Evolutionary conservation across 2,113 vertebrate genomes (phyloP).

Genomic region (Chaetodon auriga): DNA sequence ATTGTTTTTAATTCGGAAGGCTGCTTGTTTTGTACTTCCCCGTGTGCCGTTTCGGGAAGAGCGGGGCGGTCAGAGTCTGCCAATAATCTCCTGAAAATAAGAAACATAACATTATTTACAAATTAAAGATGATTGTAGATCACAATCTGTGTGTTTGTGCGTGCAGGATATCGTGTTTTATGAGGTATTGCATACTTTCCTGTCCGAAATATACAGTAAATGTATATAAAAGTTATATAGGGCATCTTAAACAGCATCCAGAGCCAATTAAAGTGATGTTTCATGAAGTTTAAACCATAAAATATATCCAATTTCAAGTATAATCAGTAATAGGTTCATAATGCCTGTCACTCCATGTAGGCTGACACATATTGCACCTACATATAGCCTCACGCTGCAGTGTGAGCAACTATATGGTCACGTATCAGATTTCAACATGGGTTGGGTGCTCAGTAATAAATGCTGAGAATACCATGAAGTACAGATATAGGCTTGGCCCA

Average conservation of each 20-base stretch:
- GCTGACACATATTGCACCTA: slow-evolving; percentile 40
- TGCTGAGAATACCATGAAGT: slow-evolving; percentile 76
- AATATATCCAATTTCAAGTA: slow-evolving; percentile 34
- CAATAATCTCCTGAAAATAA: not conserved
- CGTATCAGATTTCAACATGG: slow-evolving; percentile 62
- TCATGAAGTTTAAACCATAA: slow-evolving; percentile 27
- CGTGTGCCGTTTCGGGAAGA: slow-evolving; percentile 5
- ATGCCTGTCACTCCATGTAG: slow-evolving; percentile 38
- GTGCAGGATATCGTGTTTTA: fast-evolving
- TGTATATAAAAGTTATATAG: not conserved
- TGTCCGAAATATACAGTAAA: not conserved
- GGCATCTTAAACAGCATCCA: not conserved
- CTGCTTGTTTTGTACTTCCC: slow-evolving; percentile 39
- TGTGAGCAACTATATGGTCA: slow-evolving; percentile 58
- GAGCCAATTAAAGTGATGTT: not conserved
- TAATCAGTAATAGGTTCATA: not conserved
- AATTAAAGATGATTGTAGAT: too few species aligned
- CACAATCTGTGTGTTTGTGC: not conserved
- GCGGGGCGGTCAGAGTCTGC: slow-evolving; percentile 24
- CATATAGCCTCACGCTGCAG: slow-evolving; percentile 45
- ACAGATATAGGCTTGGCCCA: slow-evolving; percentile 79
- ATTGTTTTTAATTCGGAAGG: slow-evolving; percentile 89
- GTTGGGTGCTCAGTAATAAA: slow-evolving; percentile 69
- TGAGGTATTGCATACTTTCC: not conserved
- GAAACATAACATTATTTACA: not conserved